Evolutionary conservation across 2,888 invertebrate genomes (phyloP).

Genomic region (Altica lythri): DNA sequence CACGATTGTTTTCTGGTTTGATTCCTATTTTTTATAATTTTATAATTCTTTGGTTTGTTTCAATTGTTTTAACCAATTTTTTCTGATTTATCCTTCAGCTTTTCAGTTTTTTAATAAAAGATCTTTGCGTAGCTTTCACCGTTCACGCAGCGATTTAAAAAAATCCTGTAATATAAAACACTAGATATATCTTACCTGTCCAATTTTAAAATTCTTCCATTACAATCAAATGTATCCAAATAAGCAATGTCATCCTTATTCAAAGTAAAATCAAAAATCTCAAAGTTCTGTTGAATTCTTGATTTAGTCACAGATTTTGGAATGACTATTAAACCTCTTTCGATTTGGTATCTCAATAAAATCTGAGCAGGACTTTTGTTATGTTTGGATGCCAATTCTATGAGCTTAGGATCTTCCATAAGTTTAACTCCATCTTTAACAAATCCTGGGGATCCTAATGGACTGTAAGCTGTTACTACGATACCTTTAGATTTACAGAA

Average conservation of each 20-base stretch:
- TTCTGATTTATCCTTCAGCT: no score
- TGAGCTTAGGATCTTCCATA: slow-evolving; percentile 74
- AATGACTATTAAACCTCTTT: slow-evolving; percentile 74
- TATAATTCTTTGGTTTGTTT: no score
- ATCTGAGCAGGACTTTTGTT: slow-evolving; percentile 74
- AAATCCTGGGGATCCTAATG: slow-evolving; percentile 83
- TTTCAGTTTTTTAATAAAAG: no score
- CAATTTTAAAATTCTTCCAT: slow-evolving; percentile 63
- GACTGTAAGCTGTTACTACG: slow-evolving; percentile 79
- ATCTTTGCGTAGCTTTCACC: background rate
- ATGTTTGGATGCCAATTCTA: slow-evolving; percentile 65
- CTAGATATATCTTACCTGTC: slow-evolving; percentile 58
- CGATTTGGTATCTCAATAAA: slow-evolving; percentile 67
- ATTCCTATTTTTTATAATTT: no score
- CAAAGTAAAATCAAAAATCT: slow-evolving; percentile 76
- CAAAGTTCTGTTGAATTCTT: slow-evolving; percentile 70
- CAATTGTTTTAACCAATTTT: no score
- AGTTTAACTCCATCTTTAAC: slow-evolving; percentile 74
- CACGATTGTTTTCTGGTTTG: no score
- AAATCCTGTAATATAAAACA: background rate
- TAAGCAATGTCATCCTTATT: slow-evolving; percentile 66
- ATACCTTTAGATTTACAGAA: slow-evolving; percentile 72
- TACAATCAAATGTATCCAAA: slow-evolving; percentile 72
- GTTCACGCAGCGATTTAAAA: background rate
- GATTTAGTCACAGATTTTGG: slow-evolving; percentile 80